Percentiles rank a stretch among this genome's conserved stretches.
These are phyloP conservation scores for Cephalopterus ornatus DNA, from an alignment of 2,113 vertebrate species.

Conservation along the genomic window DNA sequence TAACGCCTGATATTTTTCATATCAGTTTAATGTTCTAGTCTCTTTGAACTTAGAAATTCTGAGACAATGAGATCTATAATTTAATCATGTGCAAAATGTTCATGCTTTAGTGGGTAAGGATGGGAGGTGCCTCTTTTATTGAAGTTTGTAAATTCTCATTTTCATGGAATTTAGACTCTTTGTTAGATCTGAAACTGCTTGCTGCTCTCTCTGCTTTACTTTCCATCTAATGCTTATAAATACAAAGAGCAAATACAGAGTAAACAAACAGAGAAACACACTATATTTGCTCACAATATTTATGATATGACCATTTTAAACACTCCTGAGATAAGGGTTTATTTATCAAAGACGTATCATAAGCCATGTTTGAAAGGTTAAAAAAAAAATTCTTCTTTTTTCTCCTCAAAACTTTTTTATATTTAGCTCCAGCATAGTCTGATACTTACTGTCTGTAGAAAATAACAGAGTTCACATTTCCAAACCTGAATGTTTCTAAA, in stretches of 20 bases:
- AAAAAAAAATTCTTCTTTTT: not conserved
- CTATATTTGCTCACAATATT: not conserved
- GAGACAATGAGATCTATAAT: not conserved
- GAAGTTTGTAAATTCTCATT: not conserved
- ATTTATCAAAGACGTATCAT: not conserved
- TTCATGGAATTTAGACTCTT: not conserved
- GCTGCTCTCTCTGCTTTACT: not conserved
- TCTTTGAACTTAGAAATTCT: not conserved
- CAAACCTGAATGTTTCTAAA: not conserved
- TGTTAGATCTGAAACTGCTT: not conserved
- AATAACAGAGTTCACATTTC: not conserved
- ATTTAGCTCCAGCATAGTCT: not conserved
- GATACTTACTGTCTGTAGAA: not conserved
- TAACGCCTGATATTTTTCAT: not conserved
- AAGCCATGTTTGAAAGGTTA: not conserved
- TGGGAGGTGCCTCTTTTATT: not conserved
- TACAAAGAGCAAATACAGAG: not conserved
- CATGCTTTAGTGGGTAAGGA: too few species aligned
- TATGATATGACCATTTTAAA: not conserved
- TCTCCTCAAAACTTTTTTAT: not conserved
- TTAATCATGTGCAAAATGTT: not conserved
- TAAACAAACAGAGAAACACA: not conserved
- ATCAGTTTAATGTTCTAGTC: not conserved
- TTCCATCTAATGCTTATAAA: not conserved
- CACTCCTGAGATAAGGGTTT: not conserved